Conservation (phyloP, 2,888 invertebrate genomes). For the Alitta virens region DNA sequence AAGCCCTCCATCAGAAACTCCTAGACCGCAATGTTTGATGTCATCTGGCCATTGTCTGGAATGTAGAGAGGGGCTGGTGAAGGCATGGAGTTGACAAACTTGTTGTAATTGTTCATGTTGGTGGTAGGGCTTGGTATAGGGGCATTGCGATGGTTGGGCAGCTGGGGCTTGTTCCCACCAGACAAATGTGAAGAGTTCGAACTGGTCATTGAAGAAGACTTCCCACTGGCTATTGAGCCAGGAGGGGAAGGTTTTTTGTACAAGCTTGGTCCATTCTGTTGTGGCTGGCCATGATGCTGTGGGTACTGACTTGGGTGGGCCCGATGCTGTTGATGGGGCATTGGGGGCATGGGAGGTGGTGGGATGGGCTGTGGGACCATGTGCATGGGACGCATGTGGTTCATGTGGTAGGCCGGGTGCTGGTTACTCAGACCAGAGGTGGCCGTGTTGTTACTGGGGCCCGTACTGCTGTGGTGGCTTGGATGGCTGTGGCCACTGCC, state of each 20-base stretch:
- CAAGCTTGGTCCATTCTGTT: slow-evolving; percentile 28
- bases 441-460: slow-evolving; percentile 24
- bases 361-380: slow-evolving; percentile 19
- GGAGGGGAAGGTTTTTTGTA: slow-evolving; percentile 46
- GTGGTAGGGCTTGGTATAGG: slow-evolving; percentile 12
- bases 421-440: slow-evolving; percentile 3
- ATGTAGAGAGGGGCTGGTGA: slow-evolving; percentile 9
- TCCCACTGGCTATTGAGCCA: slow-evolving; percentile 47
- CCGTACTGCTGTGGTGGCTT: slow-evolving; percentile 25
- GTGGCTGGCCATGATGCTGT: slow-evolving; percentile 10
- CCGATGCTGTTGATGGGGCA: slow-evolving; percentile 14
- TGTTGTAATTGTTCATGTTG: slow-evolving; percentile 19
- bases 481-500: slow-evolving; percentile 15
- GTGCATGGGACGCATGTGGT: slow-evolving; percentile 12
- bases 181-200: slow-evolving; percentile 27
- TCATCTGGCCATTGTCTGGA: slow-evolving; percentile 4
- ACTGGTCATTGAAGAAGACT: slow-evolving; percentile 40
- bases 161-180: neutral
- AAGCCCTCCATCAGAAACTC: too few relatives aligned
- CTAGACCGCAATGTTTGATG: too few relatives aligned
- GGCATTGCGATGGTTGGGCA: neutral
- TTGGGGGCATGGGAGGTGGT: slow-evolving; percentile 26
- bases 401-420: neutral
- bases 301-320: slow-evolving; percentile 13
- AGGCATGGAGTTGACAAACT: slow-evolving; percentile 16